phyloP scores from a whole-genome alignment of 2,888 invertebrate genomes.

The Philonicus albiceps region DNA sequence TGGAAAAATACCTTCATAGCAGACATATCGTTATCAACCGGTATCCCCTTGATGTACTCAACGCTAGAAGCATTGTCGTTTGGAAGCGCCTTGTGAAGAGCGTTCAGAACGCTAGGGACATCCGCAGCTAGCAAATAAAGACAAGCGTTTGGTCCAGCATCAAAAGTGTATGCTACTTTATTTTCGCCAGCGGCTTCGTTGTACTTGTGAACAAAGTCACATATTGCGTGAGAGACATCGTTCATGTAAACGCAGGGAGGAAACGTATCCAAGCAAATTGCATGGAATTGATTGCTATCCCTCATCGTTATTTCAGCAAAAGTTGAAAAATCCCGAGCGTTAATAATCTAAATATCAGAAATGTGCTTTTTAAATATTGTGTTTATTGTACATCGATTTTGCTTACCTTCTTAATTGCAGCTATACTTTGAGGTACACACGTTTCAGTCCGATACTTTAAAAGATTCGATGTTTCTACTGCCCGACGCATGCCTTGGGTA shows the following conservation, averaged over 20 bases:
- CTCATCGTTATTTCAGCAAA: conserved; percentile 96
- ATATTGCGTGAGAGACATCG: conserved; percentile 82
- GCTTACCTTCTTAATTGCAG: conserved; percentile 64
- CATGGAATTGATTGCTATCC: conserved; percentile 98
- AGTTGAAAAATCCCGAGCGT: conserved; percentile 74
- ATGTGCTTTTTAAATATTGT: background rate
- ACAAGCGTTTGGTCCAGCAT: conserved; percentile 98
- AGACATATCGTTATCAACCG: conserved; percentile 54
- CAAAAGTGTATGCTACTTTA: conserved; percentile 95
- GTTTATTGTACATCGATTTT: conserved; percentile 16
- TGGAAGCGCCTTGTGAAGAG: conserved; percentile 79
- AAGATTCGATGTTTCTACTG: conserved; percentile 82
- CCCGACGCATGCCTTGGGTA: conserved; percentile 86
- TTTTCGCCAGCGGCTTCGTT: conserved; percentile 73
- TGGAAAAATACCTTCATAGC: conserved; percentile 18
- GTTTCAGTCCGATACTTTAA: conserved; percentile 76
- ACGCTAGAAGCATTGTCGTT: conserved; percentile 60
- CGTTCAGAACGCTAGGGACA: conserved; percentile 72
- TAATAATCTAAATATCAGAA: conserved; percentile 62
- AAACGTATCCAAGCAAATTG: conserved; percentile 89
- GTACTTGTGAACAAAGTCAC: conserved; percentile 81
- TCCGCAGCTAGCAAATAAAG: conserved; percentile 81
- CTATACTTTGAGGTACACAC: conserved; percentile 77
- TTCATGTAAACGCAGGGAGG: conserved; percentile 95
- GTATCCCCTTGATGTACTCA: conserved; percentile 69